Base-by-base conservation (phyloP, 2,888 invertebrate genomes). In the Bibio marci region DNA sequence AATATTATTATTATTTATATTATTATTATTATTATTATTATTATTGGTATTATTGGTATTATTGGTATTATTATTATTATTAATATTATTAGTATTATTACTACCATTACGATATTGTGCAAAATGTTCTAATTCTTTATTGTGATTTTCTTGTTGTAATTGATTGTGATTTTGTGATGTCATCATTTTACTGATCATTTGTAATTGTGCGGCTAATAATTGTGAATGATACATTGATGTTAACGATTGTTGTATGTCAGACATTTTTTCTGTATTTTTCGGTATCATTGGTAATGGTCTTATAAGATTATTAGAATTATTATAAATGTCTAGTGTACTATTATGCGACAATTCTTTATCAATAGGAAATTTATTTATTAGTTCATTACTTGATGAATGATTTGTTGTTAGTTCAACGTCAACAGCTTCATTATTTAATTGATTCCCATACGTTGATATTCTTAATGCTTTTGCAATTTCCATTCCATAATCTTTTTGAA, bases 151-250 rank as follows among this genome's bases (percentile, higher is more conserved):
- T 48, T 69, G 72, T 30, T 52, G 57, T 50, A 40, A 17, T 54
- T 71, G 72, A 47, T 72, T 71, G 37, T 72, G 72, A 4, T 71
- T 71, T n/a, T 83, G 62, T 12, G 82, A 83, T 30, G 82, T 83
- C 22, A 22, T 22, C 22, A 22, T 22, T 22, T 22, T 22, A 6
- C 5, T 22, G 8, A 85, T 83, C 37, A 82, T 81, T 62, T 83
- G 83, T 56, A 83, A 82, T 55, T 85, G 83, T 43, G 83, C 83
- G 44, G 76, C 76, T 54, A 67, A 62, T 59, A 73, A 67, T 62
- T 74, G 63, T 53, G 74, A 64, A 67, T 72, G 35, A 22, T 22
- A 22, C 35, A 35, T 35, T 28, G 35, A 15, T 15, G 26, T 27
- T 35, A 35, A 17, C 2, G 27, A 17, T 35, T 17, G 26, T 35